Conservation (phyloP, 2,113 vertebrate species). For the Bettongia penicillata region DNA sequence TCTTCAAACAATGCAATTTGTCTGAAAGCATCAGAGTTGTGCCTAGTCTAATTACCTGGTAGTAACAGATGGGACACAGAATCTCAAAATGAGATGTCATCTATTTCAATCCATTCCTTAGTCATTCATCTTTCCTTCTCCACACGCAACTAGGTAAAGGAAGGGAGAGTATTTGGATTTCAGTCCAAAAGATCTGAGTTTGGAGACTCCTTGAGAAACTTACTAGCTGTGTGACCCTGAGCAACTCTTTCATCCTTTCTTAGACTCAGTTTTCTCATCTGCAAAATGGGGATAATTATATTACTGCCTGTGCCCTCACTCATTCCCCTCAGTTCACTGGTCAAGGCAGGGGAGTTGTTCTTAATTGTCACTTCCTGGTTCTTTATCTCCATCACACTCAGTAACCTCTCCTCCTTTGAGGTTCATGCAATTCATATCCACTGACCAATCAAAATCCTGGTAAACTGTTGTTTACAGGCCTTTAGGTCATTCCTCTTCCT, state of each 20-base stretch:
- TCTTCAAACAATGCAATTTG: neutral
- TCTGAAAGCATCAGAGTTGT: neutral
- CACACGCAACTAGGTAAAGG: neutral
- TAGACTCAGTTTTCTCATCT: neutral
- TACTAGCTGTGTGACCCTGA: neutral
- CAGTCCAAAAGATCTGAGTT: neutral
- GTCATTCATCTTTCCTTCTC: neutral
- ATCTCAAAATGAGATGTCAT: neutral
- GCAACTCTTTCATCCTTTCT: neutral
- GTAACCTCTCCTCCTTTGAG: neutral
- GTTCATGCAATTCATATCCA: neutral
- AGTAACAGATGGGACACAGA: neutral
- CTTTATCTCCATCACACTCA: neutral
- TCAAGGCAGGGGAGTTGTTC: neutral
- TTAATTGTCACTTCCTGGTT: neutral
- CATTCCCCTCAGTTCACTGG: neutral
- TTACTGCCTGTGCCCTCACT: neutral
- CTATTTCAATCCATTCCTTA: neutral
- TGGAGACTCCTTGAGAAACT: neutral
- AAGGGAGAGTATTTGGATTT: neutral
- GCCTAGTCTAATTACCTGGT: neutral
- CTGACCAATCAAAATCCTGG: neutral
- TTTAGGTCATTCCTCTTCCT: neutral
- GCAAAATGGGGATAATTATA: neutral
- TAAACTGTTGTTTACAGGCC: neutral